Evolutionary conservation across 2,797 vertebrate species (phyloP).

Genomic region (Sebastes nivosus): DNA sequence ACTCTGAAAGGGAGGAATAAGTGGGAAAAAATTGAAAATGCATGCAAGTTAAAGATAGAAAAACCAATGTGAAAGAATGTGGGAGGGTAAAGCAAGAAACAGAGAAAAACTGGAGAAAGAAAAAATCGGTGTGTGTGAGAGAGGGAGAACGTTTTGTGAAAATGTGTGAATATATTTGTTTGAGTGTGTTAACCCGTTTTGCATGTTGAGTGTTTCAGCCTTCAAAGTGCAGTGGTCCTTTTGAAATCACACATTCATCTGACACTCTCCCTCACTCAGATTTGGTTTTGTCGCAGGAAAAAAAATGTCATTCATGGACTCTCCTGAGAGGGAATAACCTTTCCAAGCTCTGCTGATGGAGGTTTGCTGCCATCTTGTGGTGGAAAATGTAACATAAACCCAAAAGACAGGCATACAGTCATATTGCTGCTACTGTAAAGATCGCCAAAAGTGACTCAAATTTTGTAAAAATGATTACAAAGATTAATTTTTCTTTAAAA

Average conservation of each 20-base stretch:
- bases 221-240: conserved; percentile 41
- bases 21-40: not conserved
- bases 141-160: not conserved
- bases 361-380: conserved; percentile 75
- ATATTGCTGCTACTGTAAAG: not conserved
- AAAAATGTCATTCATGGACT: conserved; percentile 21
- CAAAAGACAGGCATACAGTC: no score
- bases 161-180: conserved; percentile 31
- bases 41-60: not conserved
- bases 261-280: conserved; percentile 20
- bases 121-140: not conserved
- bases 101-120: not conserved
- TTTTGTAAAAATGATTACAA: not conserved
- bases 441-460: not conserved
- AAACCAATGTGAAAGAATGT: not conserved
- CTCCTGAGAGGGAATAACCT: conserved; percentile 1
- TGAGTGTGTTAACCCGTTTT: conserved; percentile 12
- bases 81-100: not conserved
- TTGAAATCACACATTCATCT: conserved; percentile 44
- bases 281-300: conserved; percentile 1
- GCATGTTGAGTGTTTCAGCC: conserved; percentile 33
- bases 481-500: not conserved
- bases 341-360: conserved; percentile 5
- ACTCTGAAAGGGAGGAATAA: not conserved
- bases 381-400: not conserved